Conservation (phyloP, 2,888 invertebrate species). For the Dorcus hopei region DNA sequence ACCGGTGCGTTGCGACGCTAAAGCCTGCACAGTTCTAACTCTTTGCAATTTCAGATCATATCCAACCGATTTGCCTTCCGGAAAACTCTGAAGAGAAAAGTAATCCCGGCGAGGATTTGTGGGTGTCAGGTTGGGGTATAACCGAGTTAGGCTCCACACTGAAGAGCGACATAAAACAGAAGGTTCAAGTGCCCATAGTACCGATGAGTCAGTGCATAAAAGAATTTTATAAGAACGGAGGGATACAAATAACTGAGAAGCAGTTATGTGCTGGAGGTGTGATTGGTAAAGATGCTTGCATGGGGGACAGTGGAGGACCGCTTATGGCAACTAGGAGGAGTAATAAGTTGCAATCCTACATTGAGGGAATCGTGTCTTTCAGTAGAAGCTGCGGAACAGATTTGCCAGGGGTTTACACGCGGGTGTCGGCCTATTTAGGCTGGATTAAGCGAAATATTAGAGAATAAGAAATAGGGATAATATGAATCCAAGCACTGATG, state of each 20-base stretch:
- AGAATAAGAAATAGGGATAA: slow-evolving; percentile 5
- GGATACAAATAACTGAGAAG: slow-evolving; percentile 26
- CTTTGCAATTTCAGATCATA: slow-evolving; percentile 42
- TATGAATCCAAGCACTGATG: too few species aligned
- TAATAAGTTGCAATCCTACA: slow-evolving; percentile 45
- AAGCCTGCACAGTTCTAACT: background rate
- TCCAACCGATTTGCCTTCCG: slow-evolving; percentile 58
- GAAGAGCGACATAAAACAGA: slow-evolving; percentile 54
- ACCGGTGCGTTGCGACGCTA: slow-evolving; percentile 41
- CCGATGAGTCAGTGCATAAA: slow-evolving; percentile 53
- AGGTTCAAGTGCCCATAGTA: slow-evolving; percentile 59
- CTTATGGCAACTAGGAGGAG: slow-evolving; percentile 54
- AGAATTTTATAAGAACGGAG: slow-evolving; percentile 18
- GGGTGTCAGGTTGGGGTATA: slow-evolving; percentile 48
- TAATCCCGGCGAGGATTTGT: slow-evolving; percentile 33
- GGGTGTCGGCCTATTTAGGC: slow-evolving; percentile 54
- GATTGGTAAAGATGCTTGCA: slow-evolving; percentile 63
- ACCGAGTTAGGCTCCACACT: slow-evolving; percentile 25
- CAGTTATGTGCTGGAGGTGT: slow-evolving; percentile 70
- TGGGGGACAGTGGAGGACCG: slow-evolving; percentile 55
- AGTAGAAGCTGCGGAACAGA: slow-evolving; percentile 51
- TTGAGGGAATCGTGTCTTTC: slow-evolving; percentile 57
- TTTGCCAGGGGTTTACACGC: slow-evolving; percentile 65
- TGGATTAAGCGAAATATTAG: slow-evolving; percentile 54
- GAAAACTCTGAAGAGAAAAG: slow-evolving; percentile 32